Conservation (phyloP, 2,888 invertebrate species). For the Trichopria drosophilae region DNA sequence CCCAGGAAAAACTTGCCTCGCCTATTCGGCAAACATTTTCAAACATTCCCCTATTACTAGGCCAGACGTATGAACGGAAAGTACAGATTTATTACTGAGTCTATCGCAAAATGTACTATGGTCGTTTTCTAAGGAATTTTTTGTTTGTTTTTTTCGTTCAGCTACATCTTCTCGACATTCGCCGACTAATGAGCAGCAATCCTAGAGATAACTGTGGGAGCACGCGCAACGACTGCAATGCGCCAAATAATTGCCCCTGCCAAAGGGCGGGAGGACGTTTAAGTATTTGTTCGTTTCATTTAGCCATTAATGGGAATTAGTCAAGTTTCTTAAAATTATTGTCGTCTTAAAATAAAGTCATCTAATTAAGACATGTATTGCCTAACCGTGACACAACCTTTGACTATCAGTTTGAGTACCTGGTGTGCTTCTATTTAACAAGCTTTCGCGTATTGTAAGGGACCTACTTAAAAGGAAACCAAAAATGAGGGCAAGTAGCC, state of each 20-base stretch:
- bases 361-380: slow-evolving; percentile 23
- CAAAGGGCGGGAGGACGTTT: neutral
- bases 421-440: slow-evolving; percentile 57
- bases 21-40: no score
- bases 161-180: no score
- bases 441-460: slow-evolving; percentile 56
- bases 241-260: neutral
- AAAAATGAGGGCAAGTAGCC: slow-evolving; percentile 58
- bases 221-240: slow-evolving; percentile 40
- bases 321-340: no score
- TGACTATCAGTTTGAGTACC: slow-evolving; percentile 49
- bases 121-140: slow-evolving; percentile 35
- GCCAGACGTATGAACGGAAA: no score
- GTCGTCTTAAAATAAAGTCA: no score
- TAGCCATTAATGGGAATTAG: no score
- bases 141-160: no score
- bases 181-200: slow-evolving; percentile 51
- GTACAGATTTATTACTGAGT: slow-evolving; percentile 7
- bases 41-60: no score
- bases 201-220: slow-evolving; percentile 51
- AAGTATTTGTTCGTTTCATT: no score
- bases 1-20: no score
- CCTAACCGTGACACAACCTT: slow-evolving; percentile 35
- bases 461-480: slow-evolving; percentile 58
- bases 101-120: slow-evolving; percentile 25